These are phyloP conservation scores for Linurgus olivaceus DNA, from an alignment of 2,797 vertebrate genomes.

Conservation along the genomic window DNA sequence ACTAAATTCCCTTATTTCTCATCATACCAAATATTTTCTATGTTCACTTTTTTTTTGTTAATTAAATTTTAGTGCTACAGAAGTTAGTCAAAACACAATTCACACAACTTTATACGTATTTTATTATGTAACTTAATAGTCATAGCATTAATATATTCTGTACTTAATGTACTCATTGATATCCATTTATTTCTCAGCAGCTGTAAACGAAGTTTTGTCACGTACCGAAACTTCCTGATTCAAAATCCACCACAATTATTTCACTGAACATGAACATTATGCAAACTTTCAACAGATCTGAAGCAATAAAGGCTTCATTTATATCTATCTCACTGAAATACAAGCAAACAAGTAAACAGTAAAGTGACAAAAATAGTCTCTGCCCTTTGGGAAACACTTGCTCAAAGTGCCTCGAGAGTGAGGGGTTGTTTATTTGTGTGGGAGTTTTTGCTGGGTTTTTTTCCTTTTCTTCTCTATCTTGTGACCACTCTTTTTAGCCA, in stretches of 20 bases:
- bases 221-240: background rate
- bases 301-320: background rate
- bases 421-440: background rate
- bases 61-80: background rate
- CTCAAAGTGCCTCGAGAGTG: background rate
- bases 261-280: background rate
- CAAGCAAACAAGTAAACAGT: background rate
- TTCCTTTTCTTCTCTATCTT: background rate
- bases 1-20: background rate
- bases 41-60: background rate
- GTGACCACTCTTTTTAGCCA: background rate
- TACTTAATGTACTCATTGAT: background rate
- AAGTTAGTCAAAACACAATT: background rate
- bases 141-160: background rate
- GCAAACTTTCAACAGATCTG: background rate
- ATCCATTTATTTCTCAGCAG: background rate
- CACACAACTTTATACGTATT: background rate
- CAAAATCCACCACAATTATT: background rate
- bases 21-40: background rate
- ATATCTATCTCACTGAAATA: background rate
- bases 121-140: background rate
- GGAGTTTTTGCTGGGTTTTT: rapidly evolving
- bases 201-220: background rate
- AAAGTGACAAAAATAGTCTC: background rate
- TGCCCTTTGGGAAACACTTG: background rate